Evolutionary conservation across 2,888 invertebrate genomes (phyloP), one percentile per base, ranked within the genome.

Genomic region (Dynastes tityus): DNA sequence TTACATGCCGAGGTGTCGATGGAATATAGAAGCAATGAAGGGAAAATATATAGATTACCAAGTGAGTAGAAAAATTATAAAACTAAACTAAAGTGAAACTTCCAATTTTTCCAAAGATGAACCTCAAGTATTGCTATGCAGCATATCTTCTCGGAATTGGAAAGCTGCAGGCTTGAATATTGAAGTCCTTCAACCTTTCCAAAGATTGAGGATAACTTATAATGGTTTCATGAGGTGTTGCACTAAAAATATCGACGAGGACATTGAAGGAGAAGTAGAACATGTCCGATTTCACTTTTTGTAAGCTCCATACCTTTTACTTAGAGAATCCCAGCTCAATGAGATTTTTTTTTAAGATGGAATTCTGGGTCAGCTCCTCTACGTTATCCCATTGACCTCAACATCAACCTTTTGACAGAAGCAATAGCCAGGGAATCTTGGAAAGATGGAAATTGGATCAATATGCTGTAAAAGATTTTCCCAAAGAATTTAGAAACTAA

Each of bases 171-270:
- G 92, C 0, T 86, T 95, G 55, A 91, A 90, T 82, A 89, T 95
- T 40, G 91, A 92, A 83, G 88, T 92, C 58, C 83, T 94, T 63
- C 92, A 94, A 83, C 91, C 93, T 0, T 90, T 91, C 84, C 87
- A 87, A 79, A 89, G 91, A 77, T 90, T 94, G 89, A 90, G 94
- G 83, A 89, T 96, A 22, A 87, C 91, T 45, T 96, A 91, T 86
- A 95, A 94, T 86, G 95, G 95, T 0, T 87, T 93, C n/a, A 86
- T 95, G 65, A 74, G 76, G 29, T 67, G 55, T 37, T 51, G 37
- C 58, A n/a, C 9, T 8, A 22, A 13, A 16, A 55, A 22, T 5
- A 22, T 32, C n/a, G 11, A n/a, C 4, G 22, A 11, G 2, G 29
- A 63, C 22, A 5, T 58, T 13, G 27, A 58, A 22, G 64, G 71